These are phyloP conservation scores for Tetramorium parvispinum DNA, from an alignment of 1,140 invertebrate genomes.

Conservation along the genomic window DNA sequence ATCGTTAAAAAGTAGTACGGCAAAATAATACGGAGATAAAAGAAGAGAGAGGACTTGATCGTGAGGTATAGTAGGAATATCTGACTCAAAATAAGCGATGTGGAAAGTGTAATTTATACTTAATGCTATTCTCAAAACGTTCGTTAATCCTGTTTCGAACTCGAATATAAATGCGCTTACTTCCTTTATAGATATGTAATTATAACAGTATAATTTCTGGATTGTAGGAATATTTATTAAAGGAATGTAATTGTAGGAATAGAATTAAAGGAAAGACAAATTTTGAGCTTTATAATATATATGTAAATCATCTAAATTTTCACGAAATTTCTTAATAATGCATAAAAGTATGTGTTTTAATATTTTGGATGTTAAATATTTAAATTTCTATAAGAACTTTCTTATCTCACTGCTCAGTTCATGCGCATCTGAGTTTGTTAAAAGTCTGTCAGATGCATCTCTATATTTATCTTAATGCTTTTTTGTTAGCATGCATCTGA, in stretches of 20 bases:
- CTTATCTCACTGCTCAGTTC: background rate
- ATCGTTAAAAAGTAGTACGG: constrained; percentile 56
- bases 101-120: constrained; percentile 19
- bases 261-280: background rate
- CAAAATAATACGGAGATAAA: constrained; percentile 47
- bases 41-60: constrained; percentile 18
- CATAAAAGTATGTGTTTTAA: background rate
- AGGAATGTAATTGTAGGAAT: too few relatives aligned
- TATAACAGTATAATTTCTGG: background rate
- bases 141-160: constrained; percentile 8
- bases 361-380: constrained; percentile 10
- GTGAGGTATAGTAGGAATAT: constrained; percentile 36
- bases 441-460: background rate
- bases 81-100: background rate
- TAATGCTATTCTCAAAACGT: constrained; percentile 29
- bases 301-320: background rate
- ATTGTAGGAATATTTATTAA: background rate
- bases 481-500: background rate
- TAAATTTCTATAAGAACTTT: background rate
- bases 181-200: background rate
- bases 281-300: background rate
- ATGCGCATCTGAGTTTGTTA: background rate
- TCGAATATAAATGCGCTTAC: constrained; percentile 5
- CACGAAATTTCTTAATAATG: background rate
- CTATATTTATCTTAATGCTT: background rate